These are phyloP conservation scores for Oscheius sp. DNA, from an alignment of 1,140 invertebrate species.

Conservation along the genomic window DNA sequence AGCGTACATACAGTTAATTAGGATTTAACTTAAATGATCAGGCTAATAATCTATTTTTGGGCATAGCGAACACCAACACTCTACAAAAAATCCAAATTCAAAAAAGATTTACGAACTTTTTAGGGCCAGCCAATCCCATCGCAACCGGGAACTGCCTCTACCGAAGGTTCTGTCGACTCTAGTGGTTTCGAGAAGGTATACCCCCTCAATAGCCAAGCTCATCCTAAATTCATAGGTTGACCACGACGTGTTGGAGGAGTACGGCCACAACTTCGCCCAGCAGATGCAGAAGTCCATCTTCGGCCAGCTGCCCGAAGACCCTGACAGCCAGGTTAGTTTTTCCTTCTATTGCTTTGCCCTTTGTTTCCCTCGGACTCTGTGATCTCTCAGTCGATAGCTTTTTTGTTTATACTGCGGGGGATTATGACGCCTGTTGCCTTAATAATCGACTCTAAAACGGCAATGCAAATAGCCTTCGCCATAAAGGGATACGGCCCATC, in stretches of 20 bases:
- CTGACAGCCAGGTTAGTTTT: slow-evolving; percentile 16
- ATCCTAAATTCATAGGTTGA: neutral
- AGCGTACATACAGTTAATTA: too few species aligned
- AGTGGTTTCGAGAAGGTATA: slow-evolving; percentile 32
- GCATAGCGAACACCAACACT: too few species aligned
- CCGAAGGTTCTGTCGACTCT: slow-evolving; percentile 24
- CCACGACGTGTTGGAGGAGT: slow-evolving; percentile 22
- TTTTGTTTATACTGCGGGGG: neutral
- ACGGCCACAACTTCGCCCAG: slow-evolving; percentile 17
- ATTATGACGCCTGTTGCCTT: neutral
- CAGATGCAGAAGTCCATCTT: slow-evolving; percentile 33
- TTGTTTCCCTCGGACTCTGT: neutral
- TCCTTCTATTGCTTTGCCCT: neutral
- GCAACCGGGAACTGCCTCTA: slow-evolving; percentile 13
- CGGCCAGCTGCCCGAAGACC: slow-evolving; percentile 10
- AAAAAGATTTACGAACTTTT: too few species aligned
- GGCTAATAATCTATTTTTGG: too few species aligned
- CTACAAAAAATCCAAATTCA: too few species aligned
- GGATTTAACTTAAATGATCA: too few species aligned
- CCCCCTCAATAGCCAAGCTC: neutral
- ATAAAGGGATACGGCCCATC: neutral
- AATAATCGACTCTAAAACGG: neutral
- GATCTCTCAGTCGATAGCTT: neutral
- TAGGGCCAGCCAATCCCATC: neutral
- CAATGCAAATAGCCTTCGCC: neutral